These are phyloP conservation scores for Pseudomugil tenellus DNA, from an alignment of 2,797 vertebrate species.

Conservation along the genomic window DNA sequence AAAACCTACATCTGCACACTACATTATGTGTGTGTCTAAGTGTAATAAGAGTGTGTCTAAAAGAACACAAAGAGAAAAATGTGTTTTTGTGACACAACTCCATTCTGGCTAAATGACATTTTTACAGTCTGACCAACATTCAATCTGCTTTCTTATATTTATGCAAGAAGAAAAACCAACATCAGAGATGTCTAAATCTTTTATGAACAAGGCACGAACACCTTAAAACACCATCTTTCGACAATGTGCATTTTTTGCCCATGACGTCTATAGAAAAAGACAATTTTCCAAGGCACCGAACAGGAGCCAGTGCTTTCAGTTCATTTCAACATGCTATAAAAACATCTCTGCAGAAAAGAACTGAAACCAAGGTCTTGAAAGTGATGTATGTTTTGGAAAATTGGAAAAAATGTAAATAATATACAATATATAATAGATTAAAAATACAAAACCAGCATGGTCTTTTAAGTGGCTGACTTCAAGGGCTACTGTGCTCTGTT, in stretches of 20 bases:
- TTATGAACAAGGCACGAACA: slow-evolving; percentile 66
- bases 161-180: background rate
- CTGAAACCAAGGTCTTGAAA: slow-evolving; percentile 4
- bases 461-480: slow-evolving; percentile 28
- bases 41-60: background rate
- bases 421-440: slow-evolving; percentile 10
- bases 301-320: slow-evolving; percentile 11
- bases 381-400: slow-evolving; percentile 16
- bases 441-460: slow-evolving; percentile 40
- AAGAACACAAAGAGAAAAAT: background rate
- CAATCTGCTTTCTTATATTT: slow-evolving; percentile 23
- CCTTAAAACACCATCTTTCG: slow-evolving; percentile 44
- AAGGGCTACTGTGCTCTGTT: slow-evolving; percentile 17
- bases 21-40: slow-evolving; percentile 3
- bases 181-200: slow-evolving; percentile 27
- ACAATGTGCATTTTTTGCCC: slow-evolving; percentile 40
- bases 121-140: slow-evolving; percentile 31
- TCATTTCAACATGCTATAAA: background rate
- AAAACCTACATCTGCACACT: background rate
- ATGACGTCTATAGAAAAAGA: background rate
- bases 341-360: slow-evolving; percentile 11
- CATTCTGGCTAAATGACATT: slow-evolving; percentile 6
- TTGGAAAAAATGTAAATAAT: background rate
- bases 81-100: slow-evolving; percentile 13
- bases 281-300: slow-evolving; percentile 26